Percentiles rank a stretch among this genome's conserved stretches.
Conservation (phyloP, 1,140 invertebrate species). For the Eufriesea mexicana region DNA sequence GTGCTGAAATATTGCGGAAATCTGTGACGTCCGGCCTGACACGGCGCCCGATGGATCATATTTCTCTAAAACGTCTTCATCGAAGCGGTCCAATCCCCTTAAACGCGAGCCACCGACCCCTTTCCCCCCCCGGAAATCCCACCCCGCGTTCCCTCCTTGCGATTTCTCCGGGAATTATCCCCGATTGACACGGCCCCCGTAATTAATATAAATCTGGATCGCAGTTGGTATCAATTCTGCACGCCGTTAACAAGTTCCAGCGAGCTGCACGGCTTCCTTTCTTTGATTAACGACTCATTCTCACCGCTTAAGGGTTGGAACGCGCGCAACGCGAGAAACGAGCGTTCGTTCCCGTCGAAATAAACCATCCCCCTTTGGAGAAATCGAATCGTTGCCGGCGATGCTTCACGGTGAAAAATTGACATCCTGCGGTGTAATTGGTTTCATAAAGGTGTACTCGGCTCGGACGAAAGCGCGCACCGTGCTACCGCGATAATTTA, state of each 20-base stretch:
- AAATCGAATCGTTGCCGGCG: not conserved
- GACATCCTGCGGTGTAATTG: not conserved
- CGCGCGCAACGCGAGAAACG: no score
- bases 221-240: not conserved
- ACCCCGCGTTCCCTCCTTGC: not conserved
- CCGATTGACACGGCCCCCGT: not conserved
- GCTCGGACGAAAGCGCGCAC: no score
- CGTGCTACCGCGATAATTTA: no score
- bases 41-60: not conserved
- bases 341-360: not conserved
- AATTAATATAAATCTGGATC: conserved; percentile 11
- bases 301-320: not conserved
- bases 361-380: not conserved
- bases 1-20: conserved; percentile 7
- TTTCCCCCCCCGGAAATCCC: not conserved
- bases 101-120: not conserved
- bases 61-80: not conserved
- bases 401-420: not conserved
- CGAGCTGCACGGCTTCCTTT: not conserved
- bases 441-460: not conserved
- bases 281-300: conserved; percentile 5
- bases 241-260: not conserved
- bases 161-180: no score
- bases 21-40: conserved; percentile 4
- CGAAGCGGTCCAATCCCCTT: not conserved